phyloP scores from a whole-genome alignment of 2,888 invertebrate genomes.

The Salpingus planirostris region DNA sequence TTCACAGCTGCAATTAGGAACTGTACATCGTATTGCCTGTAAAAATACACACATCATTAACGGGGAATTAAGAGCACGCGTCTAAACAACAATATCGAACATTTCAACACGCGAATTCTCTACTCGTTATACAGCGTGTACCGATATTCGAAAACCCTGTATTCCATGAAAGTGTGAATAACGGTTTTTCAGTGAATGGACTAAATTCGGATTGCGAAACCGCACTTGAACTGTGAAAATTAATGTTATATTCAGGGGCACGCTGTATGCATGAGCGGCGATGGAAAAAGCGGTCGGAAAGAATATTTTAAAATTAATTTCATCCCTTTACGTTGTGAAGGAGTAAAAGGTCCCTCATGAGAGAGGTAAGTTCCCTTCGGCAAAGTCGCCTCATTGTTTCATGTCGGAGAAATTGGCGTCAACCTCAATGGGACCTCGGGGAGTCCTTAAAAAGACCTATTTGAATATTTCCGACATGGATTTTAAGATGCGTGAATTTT shows the following conservation, averaged over 20 bases:
- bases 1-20: conserved; percentile 57
- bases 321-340: conserved; percentile 29
- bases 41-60: conserved; percentile 30
- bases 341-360: conserved; percentile 31
- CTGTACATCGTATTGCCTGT: conserved; percentile 58
- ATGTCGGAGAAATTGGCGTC: conserved; percentile 47
- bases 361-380: conserved; percentile 30
- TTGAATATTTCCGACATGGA: conserved; percentile 50
- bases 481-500: conserved; percentile 46
- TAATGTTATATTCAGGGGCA: too few relatives aligned
- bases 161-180: too few relatives aligned
- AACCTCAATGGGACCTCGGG: conserved; percentile 43
- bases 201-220: too few relatives aligned
- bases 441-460: conserved; percentile 45
- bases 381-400: conserved; percentile 41
- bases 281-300: conserved; percentile 14
- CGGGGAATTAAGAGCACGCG: conserved; percentile 11
- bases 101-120: too few relatives aligned
- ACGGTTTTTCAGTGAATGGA: too few relatives aligned
- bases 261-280: too few relatives aligned
- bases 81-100: conserved; percentile 15
- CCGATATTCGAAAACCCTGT: too few relatives aligned
- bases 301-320: conserved; percentile 29
- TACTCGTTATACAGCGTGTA: too few relatives aligned
- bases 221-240: too few relatives aligned